Evolutionary conservation across 2,113 vertebrate genomes (phyloP), one percentile per base, ranked within the genome.

Genomic region (Syngnathus scovelli): DNA sequence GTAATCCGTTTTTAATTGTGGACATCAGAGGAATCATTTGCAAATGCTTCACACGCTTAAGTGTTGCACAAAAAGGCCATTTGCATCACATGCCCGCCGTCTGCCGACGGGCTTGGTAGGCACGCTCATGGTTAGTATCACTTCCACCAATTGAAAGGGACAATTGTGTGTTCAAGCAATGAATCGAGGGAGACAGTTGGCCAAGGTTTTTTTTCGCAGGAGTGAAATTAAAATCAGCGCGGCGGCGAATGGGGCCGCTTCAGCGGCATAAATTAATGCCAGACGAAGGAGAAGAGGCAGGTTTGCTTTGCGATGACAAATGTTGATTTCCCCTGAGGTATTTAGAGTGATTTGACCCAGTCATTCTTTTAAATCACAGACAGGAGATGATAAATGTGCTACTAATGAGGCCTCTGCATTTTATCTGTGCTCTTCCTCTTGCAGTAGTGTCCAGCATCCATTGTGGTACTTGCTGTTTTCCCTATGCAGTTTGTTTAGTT

Each of bases 271-370:
- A 90, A 89, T 87, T 84, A 88, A 87, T 78, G 83, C 78, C 74
- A 79, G 58, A 69, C 81, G 83, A 85, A 83, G 84, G 75, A 74
- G 74, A 69, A 87, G 83, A 89, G 83, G 84, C 85, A 83, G 81
- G 84, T 90, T 91, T 87, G 81, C 87, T 90, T 89, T 86, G 85
- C 83, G 85, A 83, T 90, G 90, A 91, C 88, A 90, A 90, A 90
- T 90, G 89, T 87, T 91, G 91, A 92, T 92, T 92, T 92, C 91
- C 90, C 91, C 80, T n/a, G 89, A 89, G 91, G 88, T 90, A 88
- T 85, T 88, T 87, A 89, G 89, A 91, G 88, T 88, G 90, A 92
- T 91, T 88, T 92, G 91, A 92, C 91, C 90, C 85, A 90, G 90
- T 91, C 89, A 90, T 89, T 90, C 87, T 91, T 91, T 90, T 89